These are phyloP conservation scores for Chaetophractus vellerosus DNA, from an alignment of 2,797 vertebrate genomes.

Conservation along the genomic window DNA sequence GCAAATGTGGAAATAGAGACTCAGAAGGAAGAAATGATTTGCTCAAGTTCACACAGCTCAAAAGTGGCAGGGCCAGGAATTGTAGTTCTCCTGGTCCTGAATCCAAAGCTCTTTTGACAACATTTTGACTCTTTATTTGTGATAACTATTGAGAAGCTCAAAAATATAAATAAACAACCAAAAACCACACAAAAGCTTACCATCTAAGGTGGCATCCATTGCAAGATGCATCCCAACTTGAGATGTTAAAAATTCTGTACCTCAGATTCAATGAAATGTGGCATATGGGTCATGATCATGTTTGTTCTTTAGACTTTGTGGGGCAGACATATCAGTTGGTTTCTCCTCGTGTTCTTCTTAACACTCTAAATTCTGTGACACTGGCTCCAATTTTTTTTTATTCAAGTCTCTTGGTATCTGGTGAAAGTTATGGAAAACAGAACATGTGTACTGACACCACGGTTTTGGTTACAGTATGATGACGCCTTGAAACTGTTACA, in stretches of 20 bases:
- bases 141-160: background rate
- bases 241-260: background rate
- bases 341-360: background rate
- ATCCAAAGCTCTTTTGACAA: background rate
- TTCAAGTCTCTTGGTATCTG: background rate
- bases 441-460: background rate
- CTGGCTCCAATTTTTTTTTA: background rate
- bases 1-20: background rate
- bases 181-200: background rate
- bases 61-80: background rate
- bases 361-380: background rate
- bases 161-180: slow-evolving; percentile 15
- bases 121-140: background rate
- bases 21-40: background rate
- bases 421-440: background rate
- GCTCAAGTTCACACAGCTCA: background rate
- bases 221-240: background rate
- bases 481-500: background rate
- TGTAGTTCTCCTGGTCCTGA: background rate
- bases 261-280: background rate
- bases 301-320: slow-evolving; percentile 9
- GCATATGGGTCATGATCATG: background rate
- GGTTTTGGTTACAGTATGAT: background rate
- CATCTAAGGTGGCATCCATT: background rate
- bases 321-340: background rate